Conservation (phyloP, 2,113 vertebrate species). For the Cryptomyrus ogoouensis region DNA sequence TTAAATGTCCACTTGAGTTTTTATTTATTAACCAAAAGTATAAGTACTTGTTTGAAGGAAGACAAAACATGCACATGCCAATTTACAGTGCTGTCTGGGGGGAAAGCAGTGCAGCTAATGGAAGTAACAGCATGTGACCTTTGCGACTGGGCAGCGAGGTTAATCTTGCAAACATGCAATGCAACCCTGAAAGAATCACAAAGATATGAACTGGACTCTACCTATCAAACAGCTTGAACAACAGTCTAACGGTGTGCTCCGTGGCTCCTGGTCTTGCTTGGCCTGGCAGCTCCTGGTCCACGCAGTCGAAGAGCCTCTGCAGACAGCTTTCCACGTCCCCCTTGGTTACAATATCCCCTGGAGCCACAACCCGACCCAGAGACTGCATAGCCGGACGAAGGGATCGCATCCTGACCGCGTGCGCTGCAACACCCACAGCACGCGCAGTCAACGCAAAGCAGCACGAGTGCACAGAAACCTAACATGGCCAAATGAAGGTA, state of each 20-base stretch:
- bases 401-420: slow-evolving; percentile 54
- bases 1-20: neutral
- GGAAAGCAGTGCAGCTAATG: neutral
- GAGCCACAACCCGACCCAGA: slow-evolving; percentile 26
- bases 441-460: neutral
- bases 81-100: neutral
- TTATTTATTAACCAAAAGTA: neutral
- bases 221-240: slow-evolving; percentile 67
- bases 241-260: slow-evolving; percentile 52
- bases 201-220: slow-evolving; percentile 25
- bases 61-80: neutral
- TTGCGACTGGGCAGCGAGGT: neutral
- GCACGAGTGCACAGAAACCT: neutral
- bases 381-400: slow-evolving; percentile 44
- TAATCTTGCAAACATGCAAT: neutral
- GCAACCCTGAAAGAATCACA: neutral
- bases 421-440: slow-evolving; percentile 48
- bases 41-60: neutral
- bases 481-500: neutral
- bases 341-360: slow-evolving; percentile 33
- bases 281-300: slow-evolving; percentile 45
- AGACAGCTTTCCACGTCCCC: slow-evolving; percentile 52
- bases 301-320: slow-evolving; percentile 57
- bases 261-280: slow-evolving; percentile 44
- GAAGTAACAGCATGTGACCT: neutral